A percentile compares a stretch with the other conserved stretches of the same genome.
Evolutionary conservation across 2,888 invertebrate genomes (phyloP).

Genomic region (Cantharis flavilabris): DNA sequence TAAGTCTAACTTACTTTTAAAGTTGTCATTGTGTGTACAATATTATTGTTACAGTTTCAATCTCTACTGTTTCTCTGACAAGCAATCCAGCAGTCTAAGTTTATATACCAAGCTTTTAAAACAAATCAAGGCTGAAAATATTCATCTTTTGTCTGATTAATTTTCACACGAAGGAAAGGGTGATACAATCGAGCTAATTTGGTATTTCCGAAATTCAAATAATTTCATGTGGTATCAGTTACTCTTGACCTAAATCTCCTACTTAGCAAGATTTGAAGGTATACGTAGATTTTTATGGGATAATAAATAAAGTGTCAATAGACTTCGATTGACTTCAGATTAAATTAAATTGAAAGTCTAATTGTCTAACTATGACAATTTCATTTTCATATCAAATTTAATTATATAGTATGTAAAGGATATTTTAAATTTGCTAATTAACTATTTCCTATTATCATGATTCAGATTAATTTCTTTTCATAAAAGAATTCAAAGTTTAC

Average conservation of each 20-base stretch:
- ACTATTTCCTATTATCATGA: background rate
- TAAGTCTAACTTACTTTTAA: background rate
- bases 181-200: background rate
- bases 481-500: background rate
- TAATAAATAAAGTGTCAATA: background rate
- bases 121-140: background rate
- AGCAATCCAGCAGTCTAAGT: background rate
- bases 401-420: background rate
- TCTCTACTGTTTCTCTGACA: background rate
- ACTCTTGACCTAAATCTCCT: background rate
- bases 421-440: background rate
- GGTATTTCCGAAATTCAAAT: background rate
- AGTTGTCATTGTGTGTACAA: background rate
- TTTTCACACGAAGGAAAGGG: conserved; percentile 3
- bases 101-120: conserved; percentile 2
- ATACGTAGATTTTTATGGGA: background rate
- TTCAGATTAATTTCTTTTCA: background rate
- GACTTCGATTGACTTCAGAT: background rate
- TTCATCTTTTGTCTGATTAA: background rate
- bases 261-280: background rate
- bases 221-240: background rate
- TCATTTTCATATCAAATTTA: background rate
- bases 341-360: background rate
- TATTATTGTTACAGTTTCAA: background rate
- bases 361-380: background rate